Base-by-base conservation (phyloP, 2,888 invertebrate species). In the Alentia gelatinosa region DNA sequence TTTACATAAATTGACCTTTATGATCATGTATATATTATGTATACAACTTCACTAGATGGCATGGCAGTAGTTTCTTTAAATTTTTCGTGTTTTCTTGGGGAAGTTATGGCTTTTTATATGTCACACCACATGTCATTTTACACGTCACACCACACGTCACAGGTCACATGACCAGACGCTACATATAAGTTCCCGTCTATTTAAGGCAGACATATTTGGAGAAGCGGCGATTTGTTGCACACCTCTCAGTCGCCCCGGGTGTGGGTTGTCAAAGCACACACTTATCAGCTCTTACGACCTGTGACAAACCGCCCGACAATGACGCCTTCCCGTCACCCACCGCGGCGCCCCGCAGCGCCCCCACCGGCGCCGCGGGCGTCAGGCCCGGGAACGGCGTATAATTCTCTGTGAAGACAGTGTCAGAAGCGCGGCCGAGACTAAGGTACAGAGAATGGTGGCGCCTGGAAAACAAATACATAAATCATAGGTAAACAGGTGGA, bases 151-250 rank as follows among this genome's bases (percentile, higher is more conserved):
- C 47, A 47, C 47, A 47, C 47, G 19, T 47, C 47, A 12, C 47
- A 47, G 19, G 9, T 12, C 47, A 47, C 47, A 47, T 19, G 9
- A 47, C 47, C n/a, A n/a, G n/a, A n/a, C n/a, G n/a, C n/a, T n/a
- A n/a, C n/a, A n/a, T n/a, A n/a, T n/a, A n/a, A n/a, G n/a, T n/a
- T n/a, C n/a, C n/a, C n/a, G n/a, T n/a, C n/a, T n/a, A n/a, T n/a
- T n/a, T 19, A 37, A 35, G 37, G 37, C 12, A 37, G 35, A 79
- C 12, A 47, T 86, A 47, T 86, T 86, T 86, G 86, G 47, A 86
- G n/a, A 86, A 86, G 86, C 47, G 19, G 47, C 86, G 86, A 86
- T 86, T 86, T 86, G 86, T 86, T 86, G 30, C n/a, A n/a, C n/a
- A n/a, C n/a, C n/a, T n/a, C n/a, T n/a, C n/a, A 47, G 12, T 42